These are phyloP conservation scores for Ceryle rudis DNA, from an alignment of 2,797 vertebrate genomes.

Conservation along the genomic window DNA sequence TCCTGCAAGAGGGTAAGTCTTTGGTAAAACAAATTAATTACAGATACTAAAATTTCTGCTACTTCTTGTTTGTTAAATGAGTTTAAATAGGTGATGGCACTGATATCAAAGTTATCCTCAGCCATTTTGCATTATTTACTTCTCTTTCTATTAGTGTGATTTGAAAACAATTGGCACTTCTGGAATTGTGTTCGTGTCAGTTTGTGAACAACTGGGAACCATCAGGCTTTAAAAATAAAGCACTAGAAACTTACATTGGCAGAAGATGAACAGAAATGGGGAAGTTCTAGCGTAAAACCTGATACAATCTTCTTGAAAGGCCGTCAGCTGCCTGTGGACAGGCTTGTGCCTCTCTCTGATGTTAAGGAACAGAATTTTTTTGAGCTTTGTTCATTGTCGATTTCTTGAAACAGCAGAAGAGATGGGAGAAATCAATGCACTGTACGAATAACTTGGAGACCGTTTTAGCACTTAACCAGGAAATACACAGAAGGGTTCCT, in stretches of 20 bases:
- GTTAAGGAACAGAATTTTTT: neutral
- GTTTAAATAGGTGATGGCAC: neutral
- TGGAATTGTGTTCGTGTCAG: neutral
- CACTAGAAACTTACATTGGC: neutral
- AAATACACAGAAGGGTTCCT: neutral
- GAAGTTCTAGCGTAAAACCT: neutral
- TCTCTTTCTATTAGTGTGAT: neutral
- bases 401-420: neutral
- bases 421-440: neutral
- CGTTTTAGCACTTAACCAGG: neutral
- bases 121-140: neutral
- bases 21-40: neutral
- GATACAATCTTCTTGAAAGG: neutral
- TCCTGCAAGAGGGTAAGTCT: constrained; percentile 92
- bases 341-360: neutral
- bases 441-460: neutral
- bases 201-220: neutral
- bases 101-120: neutral
- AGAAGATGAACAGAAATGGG: neutral
- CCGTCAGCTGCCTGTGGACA: neutral
- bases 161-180: neutral
- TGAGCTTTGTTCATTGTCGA: neutral
- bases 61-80: neutral
- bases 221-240: neutral
- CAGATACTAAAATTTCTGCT: neutral